Percentiles rank a stretch among this genome's conserved stretches.
Evolutionary conservation across 2,113 vertebrate species (phyloP).

Genomic region (Abramis brama): DNA sequence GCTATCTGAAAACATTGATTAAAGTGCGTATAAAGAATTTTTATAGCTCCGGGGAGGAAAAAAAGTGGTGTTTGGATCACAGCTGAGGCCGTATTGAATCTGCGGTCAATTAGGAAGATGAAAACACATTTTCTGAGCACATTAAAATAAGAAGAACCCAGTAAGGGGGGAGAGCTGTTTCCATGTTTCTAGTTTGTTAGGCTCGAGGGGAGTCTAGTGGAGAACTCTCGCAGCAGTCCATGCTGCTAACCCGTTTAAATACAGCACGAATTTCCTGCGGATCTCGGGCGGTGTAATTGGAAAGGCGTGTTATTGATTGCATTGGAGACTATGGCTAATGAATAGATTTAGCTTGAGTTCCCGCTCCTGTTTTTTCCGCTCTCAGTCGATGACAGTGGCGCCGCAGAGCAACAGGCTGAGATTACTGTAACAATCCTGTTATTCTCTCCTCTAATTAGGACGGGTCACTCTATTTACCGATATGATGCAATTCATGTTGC

Average conservation of each 20-base stretch:
- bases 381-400: slow-evolving; percentile 14
- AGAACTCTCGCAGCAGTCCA: slow-evolving; percentile 37
- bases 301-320: slow-evolving; percentile 62
- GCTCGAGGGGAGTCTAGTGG: slow-evolving; percentile 41
- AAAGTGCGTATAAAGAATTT: neutral
- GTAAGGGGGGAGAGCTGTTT: slow-evolving; percentile 27
- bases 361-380: slow-evolving; percentile 24
- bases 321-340: slow-evolving; percentile 59
- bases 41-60: slow-evolving; percentile 15
- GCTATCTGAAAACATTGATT: slow-evolving; percentile 36
- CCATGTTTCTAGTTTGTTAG: slow-evolving; percentile 16
- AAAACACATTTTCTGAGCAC: slow-evolving; percentile 33
- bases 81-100: slow-evolving; percentile 30
- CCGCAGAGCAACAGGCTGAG: slow-evolving; percentile 36
- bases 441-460: slow-evolving; percentile 44
- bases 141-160: slow-evolving; percentile 31
- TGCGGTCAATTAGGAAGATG: slow-evolving; percentile 33
- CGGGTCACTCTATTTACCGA: slow-evolving; percentile 38
- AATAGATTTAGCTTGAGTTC: slow-evolving; percentile 45
- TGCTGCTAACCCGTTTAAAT: slow-evolving; percentile 57
- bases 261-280: slow-evolving; percentile 54
- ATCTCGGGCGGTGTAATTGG: slow-evolving; percentile 50
- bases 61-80: slow-evolving; percentile 19
- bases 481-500: slow-evolving; percentile 37
- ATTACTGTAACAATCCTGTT: slow-evolving; percentile 28